These are phyloP conservation scores for Chlorospingus flavigularis DNA, from an alignment of 2,797 vertebrate genomes.

Conservation along the genomic window DNA sequence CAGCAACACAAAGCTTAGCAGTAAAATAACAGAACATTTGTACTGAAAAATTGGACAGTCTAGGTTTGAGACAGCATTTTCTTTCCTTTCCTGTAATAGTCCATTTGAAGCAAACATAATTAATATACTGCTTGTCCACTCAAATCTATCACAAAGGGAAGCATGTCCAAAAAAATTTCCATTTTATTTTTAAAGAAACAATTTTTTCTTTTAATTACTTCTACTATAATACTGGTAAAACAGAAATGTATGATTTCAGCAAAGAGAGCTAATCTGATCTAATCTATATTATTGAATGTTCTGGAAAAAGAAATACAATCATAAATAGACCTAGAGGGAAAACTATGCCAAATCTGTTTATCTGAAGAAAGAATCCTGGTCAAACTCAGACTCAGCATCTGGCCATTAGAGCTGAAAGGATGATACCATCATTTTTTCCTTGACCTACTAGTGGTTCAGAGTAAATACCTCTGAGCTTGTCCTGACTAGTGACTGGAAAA, in stretches of 20 bases:
- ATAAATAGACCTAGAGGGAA: background rate
- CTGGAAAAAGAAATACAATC: background rate
- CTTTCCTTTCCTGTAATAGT: background rate
- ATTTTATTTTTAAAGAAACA: background rate
- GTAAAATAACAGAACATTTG: constrained; percentile 46
- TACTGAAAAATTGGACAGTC: constrained; percentile 7
- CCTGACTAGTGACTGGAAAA: background rate
- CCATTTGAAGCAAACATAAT: background rate
- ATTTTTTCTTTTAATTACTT: background rate
- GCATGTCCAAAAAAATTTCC: background rate
- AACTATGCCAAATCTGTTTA: background rate
- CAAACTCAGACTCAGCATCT: background rate
- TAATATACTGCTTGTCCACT: background rate
- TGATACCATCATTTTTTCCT: background rate
- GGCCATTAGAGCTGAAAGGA: background rate
- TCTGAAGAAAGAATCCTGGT: background rate
- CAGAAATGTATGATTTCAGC: background rate
- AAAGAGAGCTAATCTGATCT: background rate
- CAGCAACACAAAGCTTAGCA: constrained; percentile 62
- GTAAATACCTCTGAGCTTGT: background rate
- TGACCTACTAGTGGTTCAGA: background rate
- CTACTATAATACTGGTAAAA: background rate
- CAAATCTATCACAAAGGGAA: background rate
- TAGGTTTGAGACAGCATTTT: background rate
- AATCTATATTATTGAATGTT: background rate